Base-by-base conservation (phyloP, 2,888 invertebrate genomes). In the Pherbina coryleti region DNA sequence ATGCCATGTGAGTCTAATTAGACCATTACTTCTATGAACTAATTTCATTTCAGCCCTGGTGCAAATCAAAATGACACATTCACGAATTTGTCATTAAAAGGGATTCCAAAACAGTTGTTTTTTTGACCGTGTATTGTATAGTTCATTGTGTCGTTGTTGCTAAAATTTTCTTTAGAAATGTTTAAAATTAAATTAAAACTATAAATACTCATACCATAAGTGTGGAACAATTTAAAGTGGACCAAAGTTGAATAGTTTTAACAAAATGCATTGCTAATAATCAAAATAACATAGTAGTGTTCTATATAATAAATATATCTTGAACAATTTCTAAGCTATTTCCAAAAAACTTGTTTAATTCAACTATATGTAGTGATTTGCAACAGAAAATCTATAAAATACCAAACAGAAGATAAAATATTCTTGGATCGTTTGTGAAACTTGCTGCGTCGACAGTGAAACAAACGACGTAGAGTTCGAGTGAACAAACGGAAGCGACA, bases 391-490 rank as follows among this genome's bases (percentile, higher is more conserved):
- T 31, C 64, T 25, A 64, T 31, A 31, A 31, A 31, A n/a, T 34
- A 34, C 8, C 34, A 66, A 37, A 34, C 8, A 5, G 55, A 1
- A 55, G 55, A 55, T 22, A 22, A 66, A 66, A 37, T 31, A 34
- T n/a, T 19, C 37, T 66, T 37, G 37, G 19, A 25, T 66, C 19
- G 25, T 66, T 17, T 49, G 49, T 49, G 69, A 49, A 69, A 69
- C 9, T 69, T 69, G 69, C 69, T 69, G 69, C 69, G 69, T 69
- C 69, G 69, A 49, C 69, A 69, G 49, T 44, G 25, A 49, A 69
- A 49, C 22, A 67, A 69, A 44, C 66, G n/a, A 31, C 34, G 66
- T 17, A 66, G 37, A 66, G 17, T 37, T 34, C 17, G n/a, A 9
- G 66, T 66, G n/a, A 37, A 66, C 8, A 19, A 55, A 55, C 55